Evolutionary conservation across 2,888 invertebrate species (phyloP), one percentile per base, ranked within the genome.

Genomic region (Carabus problematicus): DNA sequence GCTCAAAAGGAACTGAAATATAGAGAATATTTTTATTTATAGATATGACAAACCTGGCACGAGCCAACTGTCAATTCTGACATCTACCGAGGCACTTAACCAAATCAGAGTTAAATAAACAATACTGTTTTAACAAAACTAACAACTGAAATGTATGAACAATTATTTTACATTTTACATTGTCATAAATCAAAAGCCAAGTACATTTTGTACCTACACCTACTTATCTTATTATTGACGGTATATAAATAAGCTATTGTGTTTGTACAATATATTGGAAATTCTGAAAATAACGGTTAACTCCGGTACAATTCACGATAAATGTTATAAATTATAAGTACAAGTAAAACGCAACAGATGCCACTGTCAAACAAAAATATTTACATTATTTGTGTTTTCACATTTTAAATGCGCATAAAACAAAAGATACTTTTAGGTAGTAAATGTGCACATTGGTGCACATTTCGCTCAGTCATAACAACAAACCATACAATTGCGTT

Each of bases 31-130:
- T 29, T 29, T 29, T 29, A 42, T 42, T 16, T 59, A 8, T 9
- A 59, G 11, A 59, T 56, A 52, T 62, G 69, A 60, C 69, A 69
- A 69, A 16, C 41, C 56, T 56, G 69, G 62, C 69, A 69, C 69
- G 69, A 42, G 69, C 56, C 56, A 68, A 43, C 16, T 69, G 66
- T 66, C 66, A 66, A 59, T 64, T 64, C 56, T 64, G 56, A 64
- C 56, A 56, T 64, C 43, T 55, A 64, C n/a, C 7, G 45, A 19
- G 29, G 39, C 18, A 52, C 43, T 64, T 64, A 11, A 55, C 39
- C 41, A 64, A 64, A 55, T 29, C 29, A 56, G n/a, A n/a, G 29
- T 29, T 29, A 29, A 29, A 29, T 6, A 29, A 29, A n/a, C n/a
- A 2, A 29, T 29, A 29, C 29, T 29, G 29, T 29, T 29, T 29